Base-by-base conservation (phyloP, 2,797 vertebrate genomes). In the Chaenodraco wilsoni region DNA sequence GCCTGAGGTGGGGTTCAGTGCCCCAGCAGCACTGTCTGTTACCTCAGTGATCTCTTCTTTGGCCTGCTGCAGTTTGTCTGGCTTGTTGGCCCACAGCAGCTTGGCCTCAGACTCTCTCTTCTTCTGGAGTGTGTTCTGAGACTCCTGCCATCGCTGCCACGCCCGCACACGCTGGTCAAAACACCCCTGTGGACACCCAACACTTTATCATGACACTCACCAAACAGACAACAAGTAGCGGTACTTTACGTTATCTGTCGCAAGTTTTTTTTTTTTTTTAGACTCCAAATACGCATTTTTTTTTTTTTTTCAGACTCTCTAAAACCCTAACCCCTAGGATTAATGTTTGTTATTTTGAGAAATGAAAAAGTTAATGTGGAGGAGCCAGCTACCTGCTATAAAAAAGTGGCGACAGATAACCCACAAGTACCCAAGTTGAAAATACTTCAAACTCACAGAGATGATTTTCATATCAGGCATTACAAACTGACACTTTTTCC, bases 81-180 rank as follows among this genome's bases (percentile, higher is more conserved):
- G 98, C 79, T 98, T 99, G 91, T 98, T 99, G 76, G 97, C 96
- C 98, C 98, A 99, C 41, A 98, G 94, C 69, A 99, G 92, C 83
- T 97, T 96, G 75, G 97, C 98, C 78, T 99, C 98, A 0, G 94
- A 91, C 87, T 99, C 97, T 58, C 97, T 94, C 89, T 98, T 99
- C 94, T 98, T 99, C 92, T 98, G 97, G 66, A 99, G 93, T 0
- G 91, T 95, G 87, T 93, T 86, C 86, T 98, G 97, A 74, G 96
- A 96, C 5, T 98, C 98, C 90, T 99, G 98, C 96, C 97, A 98
- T 44, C 96, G 93, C 87, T 99, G 98, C 98, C 98, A 99, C 0
- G 89, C 94, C 88, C 96, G 96, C 90, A 96, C 95, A 48, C 97
- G 96, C 84, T 99, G 98, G 93, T 98, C 97, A 41, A 99, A 99